Conservation (phyloP, 2,888 invertebrate genomes). For the Caenorhabditis sp. region DNA sequence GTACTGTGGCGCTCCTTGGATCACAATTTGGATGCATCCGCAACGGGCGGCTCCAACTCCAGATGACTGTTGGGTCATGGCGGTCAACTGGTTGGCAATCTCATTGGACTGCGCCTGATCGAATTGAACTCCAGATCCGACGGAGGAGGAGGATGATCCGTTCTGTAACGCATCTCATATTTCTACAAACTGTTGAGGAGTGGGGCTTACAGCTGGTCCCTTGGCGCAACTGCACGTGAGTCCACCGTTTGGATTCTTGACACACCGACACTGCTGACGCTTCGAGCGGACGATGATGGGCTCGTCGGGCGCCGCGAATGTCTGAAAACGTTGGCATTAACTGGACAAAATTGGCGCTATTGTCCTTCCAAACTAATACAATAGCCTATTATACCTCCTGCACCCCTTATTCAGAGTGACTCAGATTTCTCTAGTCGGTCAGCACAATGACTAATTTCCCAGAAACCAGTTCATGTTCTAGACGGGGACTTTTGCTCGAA, state of each 20-base stretch:
- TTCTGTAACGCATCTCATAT: slow-evolving; percentile 23
- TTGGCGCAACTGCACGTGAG: slow-evolving; percentile 72
- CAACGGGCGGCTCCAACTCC: slow-evolving; percentile 60
- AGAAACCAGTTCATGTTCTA: slow-evolving; percentile 18
- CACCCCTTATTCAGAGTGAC: too few relatives aligned
- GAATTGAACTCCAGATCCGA: slow-evolving; percentile 45
- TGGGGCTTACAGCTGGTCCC: slow-evolving; percentile 59
- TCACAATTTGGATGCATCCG: slow-evolving; percentile 76
- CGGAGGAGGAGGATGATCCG: slow-evolving; percentile 42
- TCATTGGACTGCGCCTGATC: slow-evolving; percentile 64
- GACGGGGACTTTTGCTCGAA: slow-evolving; percentile 3
- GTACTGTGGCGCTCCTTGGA: slow-evolving; percentile 74
- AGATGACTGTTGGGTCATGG: slow-evolving; percentile 48
- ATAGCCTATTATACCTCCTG: too few relatives aligned
- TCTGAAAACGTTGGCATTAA: slow-evolving; percentile 52
- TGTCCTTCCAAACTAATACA: too few relatives aligned
- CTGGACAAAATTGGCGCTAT: too few relatives aligned
- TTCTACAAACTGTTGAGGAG: neutral
- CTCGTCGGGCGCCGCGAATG: slow-evolving; percentile 58
- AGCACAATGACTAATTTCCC: slow-evolving; percentile 5
- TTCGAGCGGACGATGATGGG: slow-evolving; percentile 72
- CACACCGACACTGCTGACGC: slow-evolving; percentile 75
- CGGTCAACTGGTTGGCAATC: slow-evolving; percentile 69
- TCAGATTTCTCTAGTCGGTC: neutral
- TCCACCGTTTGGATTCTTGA: slow-evolving; percentile 73